Conservation (phyloP, 2,113 vertebrate species). For the Chionis minor region DNA sequence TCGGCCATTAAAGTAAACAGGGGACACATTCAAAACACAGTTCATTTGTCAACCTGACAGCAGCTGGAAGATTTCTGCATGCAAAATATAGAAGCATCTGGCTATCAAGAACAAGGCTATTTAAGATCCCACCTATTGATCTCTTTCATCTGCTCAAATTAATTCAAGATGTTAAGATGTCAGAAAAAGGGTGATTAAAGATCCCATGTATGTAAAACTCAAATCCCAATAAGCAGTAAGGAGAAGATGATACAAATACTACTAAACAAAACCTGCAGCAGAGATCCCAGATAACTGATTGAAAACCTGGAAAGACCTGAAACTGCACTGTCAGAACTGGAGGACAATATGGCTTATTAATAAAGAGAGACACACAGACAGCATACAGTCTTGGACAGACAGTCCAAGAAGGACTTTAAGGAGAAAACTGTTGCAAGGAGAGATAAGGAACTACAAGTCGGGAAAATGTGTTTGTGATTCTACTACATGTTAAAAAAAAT, state of each 20-base stretch:
- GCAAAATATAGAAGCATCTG: conserved; percentile 54
- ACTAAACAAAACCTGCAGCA: background rate
- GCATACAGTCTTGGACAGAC: background rate
- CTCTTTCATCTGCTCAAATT: conserved; percentile 47
- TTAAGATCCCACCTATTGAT: conserved; percentile 52
- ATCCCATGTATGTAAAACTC: background rate
- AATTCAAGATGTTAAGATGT: conserved; percentile 48
- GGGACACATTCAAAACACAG: conserved; percentile 39
- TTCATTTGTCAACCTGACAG: conserved; percentile 61
- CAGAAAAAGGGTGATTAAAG: conserved; percentile 30
- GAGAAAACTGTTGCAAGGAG: background rate
- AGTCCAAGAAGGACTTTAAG: background rate
- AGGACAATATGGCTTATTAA: background rate
- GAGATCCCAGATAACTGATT: background rate
- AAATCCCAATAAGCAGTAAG: background rate
- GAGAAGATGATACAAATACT: background rate
- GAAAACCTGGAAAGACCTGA: background rate
- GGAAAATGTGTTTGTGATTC: background rate
- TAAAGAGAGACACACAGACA: background rate
- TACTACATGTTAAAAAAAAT: background rate
- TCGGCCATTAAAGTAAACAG: conserved; percentile 15
- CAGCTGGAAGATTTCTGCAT: conserved; percentile 49
- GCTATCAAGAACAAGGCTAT: conserved; percentile 25
- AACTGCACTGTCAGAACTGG: background rate
- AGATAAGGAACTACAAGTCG: background rate